Conservation (phyloP, 2,113 vertebrate species). For the Suricata suricatta region DNA sequence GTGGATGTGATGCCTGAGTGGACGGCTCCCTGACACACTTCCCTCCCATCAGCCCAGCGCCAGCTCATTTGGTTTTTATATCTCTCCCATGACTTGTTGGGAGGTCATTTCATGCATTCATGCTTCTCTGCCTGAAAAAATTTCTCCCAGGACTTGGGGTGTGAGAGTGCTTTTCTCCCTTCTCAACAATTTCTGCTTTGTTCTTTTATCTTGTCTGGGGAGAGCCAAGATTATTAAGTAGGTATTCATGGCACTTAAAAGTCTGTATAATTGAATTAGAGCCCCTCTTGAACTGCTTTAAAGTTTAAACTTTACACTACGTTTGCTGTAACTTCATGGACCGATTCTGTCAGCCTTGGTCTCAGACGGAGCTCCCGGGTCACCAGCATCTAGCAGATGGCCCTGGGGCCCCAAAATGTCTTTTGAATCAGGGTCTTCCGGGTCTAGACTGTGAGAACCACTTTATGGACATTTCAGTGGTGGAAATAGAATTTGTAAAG, state of each 20-base stretch:
- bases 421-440: background rate
- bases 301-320: too few species aligned
- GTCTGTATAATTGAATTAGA: conserved; percentile 41
- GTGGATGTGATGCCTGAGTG: too few species aligned
- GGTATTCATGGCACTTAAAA: conserved; percentile 28
- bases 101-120: background rate
- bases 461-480: background rate
- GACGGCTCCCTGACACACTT: background rate
- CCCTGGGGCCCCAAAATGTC: background rate
- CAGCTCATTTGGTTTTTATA: background rate
- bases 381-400: background rate
- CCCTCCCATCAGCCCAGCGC: background rate
- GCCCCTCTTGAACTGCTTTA: conserved; percentile 6
- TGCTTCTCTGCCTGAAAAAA: background rate
- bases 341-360: background rate
- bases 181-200: conserved; percentile 18
- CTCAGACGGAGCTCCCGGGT: background rate
- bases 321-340: background rate
- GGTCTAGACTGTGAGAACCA: background rate
- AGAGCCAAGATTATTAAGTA: conserved; percentile 46
- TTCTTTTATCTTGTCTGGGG: conserved; percentile 22
- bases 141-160: background rate
- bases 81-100: background rate
- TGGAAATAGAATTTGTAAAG: background rate
- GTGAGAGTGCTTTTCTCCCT: conserved; percentile 50